Evolutionary conservation across 2,113 vertebrate genomes (phyloP), one percentile per base, ranked within the genome.

Genomic region (Pao palembangensis): DNA sequence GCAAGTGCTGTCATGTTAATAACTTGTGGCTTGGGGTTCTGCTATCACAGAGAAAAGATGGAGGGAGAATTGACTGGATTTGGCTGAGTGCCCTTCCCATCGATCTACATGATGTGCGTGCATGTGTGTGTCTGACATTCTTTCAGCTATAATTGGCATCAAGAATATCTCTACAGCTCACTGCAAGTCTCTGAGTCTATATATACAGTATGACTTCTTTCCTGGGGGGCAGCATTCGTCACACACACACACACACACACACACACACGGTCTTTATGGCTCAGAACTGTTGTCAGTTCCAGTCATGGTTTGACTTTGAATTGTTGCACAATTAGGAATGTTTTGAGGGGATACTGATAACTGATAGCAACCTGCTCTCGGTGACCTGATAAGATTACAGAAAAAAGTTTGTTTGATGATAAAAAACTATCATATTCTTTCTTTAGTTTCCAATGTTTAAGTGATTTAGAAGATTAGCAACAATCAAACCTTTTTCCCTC

Each of bases 131-230:
- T 51, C 44, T 38, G 78, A 70, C 71, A 69, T 67, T 81, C 55
- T 88, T 60, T 77, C 23, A 62, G 48, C 75, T 78, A 69, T 85
- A 80, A 80, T 82, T 80, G 73, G 59, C 78, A 73, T 62, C 42
- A 47, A 51, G 57, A 67, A 78, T 69, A 66, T 73, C 55, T 68
- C 61, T 48, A 34, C 62, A 76, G 62, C 20, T 34, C 53, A 41
- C 6, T 52, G 77, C 65, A 67, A 72, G 48, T 19, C 38, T 18
- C 12, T 64, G 48, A 54, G 52, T 57, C 34, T 50, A n/a, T 60
- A 46, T 67, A 43, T 34, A 44, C 11, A 6, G 28, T 41, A 57
- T 73, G 61, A 64, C 49, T 41, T 52, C 58, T 31, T 69, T 58
- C 62, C 67, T 68, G 62, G 54, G 44, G 15, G 16, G 15, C 44